phyloP scores from a whole-genome alignment of 2,113 vertebrate species.

The Tauraco erythrolophus region DNA sequence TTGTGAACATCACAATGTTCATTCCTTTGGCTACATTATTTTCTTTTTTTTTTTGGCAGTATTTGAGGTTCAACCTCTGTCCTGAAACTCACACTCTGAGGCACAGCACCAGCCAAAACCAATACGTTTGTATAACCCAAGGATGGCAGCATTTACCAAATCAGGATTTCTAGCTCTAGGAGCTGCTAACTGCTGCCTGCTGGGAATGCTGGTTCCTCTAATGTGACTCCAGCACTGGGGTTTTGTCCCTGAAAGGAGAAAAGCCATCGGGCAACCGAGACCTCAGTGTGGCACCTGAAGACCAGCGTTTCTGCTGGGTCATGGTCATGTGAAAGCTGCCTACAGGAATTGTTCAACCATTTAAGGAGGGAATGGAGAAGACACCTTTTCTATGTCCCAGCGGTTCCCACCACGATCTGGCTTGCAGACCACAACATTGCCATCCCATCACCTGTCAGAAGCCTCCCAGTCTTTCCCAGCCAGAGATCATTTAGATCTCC shows the following conservation, averaged over 20 bases:
- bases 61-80: background rate
- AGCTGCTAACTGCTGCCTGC: background rate
- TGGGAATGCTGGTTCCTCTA: background rate
- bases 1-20: too few species aligned
- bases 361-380: too few species aligned
- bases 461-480: background rate
- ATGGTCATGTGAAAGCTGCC: background rate
- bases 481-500: rapidly evolving
- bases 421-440: rapidly evolving
- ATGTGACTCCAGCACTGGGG: background rate
- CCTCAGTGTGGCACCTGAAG: background rate
- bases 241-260: background rate
- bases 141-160: background rate
- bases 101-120: background rate
- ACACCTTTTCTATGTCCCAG: rapidly evolving
- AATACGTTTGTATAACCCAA: background rate
- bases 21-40: background rate
- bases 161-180: background rate
- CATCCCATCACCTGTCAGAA: background rate
- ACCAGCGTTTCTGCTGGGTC: background rate
- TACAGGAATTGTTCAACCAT: background rate
- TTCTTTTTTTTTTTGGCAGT: background rate
- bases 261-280: background rate
- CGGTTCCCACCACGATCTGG: rapidly evolving
- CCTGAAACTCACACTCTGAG: background rate